A percentile compares a stretch with the other conserved stretches of the same genome.
Evolutionary conservation across 2,888 invertebrate genomes (phyloP).

Genomic region (Drosophila kambysellisi): DNA sequence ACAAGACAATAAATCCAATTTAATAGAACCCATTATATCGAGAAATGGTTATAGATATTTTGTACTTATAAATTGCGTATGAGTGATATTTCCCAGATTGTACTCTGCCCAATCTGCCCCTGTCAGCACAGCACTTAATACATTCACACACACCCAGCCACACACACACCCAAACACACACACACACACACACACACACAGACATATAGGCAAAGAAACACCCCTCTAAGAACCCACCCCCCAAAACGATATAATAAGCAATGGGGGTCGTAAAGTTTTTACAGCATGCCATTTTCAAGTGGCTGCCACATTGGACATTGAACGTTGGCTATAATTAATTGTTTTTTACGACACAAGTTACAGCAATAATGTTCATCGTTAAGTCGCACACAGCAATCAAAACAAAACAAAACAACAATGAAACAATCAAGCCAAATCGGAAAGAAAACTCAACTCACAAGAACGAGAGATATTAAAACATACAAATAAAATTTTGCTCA

Average conservation of each 20-base stretch:
- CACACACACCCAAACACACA: background rate
- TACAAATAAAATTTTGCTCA: conserved; percentile 45
- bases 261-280: conserved; percentile 53
- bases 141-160: background rate
- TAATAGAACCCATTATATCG: background rate
- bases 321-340: conserved; percentile 59
- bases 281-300: conserved; percentile 61
- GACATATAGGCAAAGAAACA: background rate
- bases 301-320: conserved; percentile 34
- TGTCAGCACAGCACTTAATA: conserved; percentile 45
- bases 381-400: conserved; percentile 32
- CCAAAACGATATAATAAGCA: conserved; percentile 16
- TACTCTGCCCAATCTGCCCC: conserved; percentile 18
- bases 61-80: conserved; percentile 12
- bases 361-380: conserved; percentile 55
- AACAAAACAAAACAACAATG: conserved; percentile 44
- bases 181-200: background rate
- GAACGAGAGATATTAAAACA: conserved; percentile 44
- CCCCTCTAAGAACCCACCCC: background rate
- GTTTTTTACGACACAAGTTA: conserved; percentile 60
- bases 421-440: conserved; percentile 45
- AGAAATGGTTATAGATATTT: background rate
- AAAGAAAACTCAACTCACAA: conserved; percentile 11
- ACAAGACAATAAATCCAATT: background rate
- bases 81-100: conserved; percentile 21